These are phyloP conservation scores for Psilanteris sp. DNA, from an alignment of 1,140 invertebrate species.

Conservation along the genomic window DNA sequence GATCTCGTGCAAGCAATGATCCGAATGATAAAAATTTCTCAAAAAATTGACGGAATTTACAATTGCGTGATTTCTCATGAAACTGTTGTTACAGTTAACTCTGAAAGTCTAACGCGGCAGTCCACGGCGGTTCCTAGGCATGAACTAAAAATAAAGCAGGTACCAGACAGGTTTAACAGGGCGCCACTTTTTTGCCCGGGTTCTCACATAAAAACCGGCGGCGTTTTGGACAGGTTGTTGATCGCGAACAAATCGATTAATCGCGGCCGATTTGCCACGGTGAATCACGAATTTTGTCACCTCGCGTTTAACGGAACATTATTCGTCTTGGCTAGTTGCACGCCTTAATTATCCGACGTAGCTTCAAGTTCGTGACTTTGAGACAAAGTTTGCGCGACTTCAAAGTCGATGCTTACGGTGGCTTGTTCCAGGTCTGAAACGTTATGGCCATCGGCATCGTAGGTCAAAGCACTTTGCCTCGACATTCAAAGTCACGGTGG, in stretches of 20 bases:
- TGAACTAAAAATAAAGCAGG: no score
- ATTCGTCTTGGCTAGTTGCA: constrained; percentile 73
- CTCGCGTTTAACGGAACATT: constrained; percentile 71
- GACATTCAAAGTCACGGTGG: constrained; percentile 64
- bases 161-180: no score
- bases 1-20: no score
- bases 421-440: constrained; percentile 59
- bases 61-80: no score
- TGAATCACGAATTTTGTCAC: constrained; percentile 68
- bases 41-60: no score
- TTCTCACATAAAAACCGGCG: no score
- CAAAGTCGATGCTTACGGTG: constrained; percentile 53
- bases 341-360: constrained; percentile 70
- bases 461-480: constrained; percentile 64
- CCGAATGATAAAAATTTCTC: no score
- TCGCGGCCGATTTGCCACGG: constrained; percentile 8
- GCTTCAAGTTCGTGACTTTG: constrained; percentile 69
- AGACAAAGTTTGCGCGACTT: constrained; percentile 59
- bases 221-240: background rate
- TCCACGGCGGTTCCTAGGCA: no score
- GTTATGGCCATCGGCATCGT: constrained; percentile 64
- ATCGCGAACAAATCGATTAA: constrained; percentile 1
- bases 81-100: no score
- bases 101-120: no score
- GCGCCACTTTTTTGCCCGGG: no score